Evolutionary conservation across 2,797 vertebrate species (phyloP).

Genomic region (Dermochelys coriacea): DNA sequence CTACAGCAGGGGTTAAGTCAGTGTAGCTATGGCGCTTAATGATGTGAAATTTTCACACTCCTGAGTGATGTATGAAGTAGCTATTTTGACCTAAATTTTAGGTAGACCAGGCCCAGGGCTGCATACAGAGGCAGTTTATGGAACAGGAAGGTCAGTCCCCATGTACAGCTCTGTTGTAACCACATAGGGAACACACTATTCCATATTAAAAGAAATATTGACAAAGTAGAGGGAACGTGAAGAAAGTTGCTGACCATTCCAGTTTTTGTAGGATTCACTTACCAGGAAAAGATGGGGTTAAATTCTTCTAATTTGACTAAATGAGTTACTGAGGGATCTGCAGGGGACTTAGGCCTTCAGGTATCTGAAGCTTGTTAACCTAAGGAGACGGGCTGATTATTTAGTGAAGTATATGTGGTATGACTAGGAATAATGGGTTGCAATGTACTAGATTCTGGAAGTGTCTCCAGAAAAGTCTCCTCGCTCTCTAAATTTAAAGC

Average conservation of each 20-base stretch:
- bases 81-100: background rate
- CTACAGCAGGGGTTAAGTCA: no score
- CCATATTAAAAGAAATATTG: background rate
- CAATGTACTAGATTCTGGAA: background rate
- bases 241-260: background rate
- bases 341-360: background rate
- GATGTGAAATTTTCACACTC: background rate
- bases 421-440: background rate
- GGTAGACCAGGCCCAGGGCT: background rate
- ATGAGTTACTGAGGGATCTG: background rate
- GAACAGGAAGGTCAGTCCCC: background rate
- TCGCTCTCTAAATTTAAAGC: background rate
- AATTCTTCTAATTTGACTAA: background rate
- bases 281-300: background rate
- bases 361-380: background rate
- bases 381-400: background rate
- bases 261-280: background rate
- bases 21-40: background rate
- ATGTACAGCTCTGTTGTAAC: background rate
- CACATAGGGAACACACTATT: background rate
- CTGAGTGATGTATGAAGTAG: background rate
- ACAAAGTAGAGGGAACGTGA: background rate
- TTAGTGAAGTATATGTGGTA: background rate
- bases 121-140: background rate
- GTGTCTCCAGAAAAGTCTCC: background rate